Evolutionary conservation across 2,888 invertebrate genomes (phyloP), one percentile per base, ranked within the genome.

Genomic region (Aromia moschata): DNA sequence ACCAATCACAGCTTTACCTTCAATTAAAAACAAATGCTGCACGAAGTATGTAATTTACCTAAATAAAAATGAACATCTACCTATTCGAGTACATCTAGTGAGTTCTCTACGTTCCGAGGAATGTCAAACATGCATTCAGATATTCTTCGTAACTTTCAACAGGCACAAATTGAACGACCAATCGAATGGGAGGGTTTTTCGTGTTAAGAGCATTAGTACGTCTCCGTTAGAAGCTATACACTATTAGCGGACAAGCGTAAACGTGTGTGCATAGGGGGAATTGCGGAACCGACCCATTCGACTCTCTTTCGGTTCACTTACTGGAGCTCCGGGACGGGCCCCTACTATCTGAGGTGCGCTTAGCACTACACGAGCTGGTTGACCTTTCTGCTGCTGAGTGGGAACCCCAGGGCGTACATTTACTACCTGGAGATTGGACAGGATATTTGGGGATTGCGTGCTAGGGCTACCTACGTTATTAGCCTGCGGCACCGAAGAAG

Each of bases 341-440:
- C 91, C 91, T 69, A 92, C 89, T 83, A 94, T 88, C 80, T 93
- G 92, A 62, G 73, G 71, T 73, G 89, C 92, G 72, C 91, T 91
- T 72, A 94, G 90, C 71, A 94, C 91, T 72, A 95, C 92, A 76
- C 94, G 86, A 51, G 92, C 89, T 60, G 92, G 87, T 64, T 92
- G 89, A 57, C 88, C 87, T 81, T 93, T 93, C 79, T 90, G 90
- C 62, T 87, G 84, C 70, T 88, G 84, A 70, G 85, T 85, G 43
- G 91, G 89, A 61, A 88, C 85, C 62, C 87, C 89, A 52, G 91
- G 89, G 70, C 93, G 86, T 85, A 92, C 91, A 81, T 93, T 94
- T 70, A 94, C 85, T 77, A 94, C 91, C 82, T 92, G 92, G 74
- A 94, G 91, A 82, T 91, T 92, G 74, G 81, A 80, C 64, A 81